Evolutionary conservation across 2,888 invertebrate genomes (phyloP), one percentile per base, ranked within the genome.

Genomic region (Dynastes tityus): DNA sequence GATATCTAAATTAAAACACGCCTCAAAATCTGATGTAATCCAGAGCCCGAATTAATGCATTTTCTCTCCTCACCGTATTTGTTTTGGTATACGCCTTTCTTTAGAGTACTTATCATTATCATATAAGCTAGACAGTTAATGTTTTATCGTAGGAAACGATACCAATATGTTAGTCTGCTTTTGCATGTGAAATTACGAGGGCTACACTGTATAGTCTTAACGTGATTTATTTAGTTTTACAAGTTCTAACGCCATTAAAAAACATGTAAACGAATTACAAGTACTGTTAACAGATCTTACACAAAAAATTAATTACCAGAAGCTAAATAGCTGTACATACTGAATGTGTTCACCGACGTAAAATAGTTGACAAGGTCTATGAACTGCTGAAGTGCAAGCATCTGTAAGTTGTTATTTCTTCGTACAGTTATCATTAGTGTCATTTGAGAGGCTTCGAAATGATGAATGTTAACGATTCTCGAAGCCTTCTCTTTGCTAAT

Each of bases 401-500:
- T 55, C n/a, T n/a, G 55, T 16, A 22, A 55, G 22, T 55, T 55
- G 55, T 55, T 55, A 55, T 55, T 55, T 55, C 55, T 55, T 55
- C n/a, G n/a, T 55, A 55, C 55, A 55, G 55, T 55, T 55, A 55
- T n/a, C 22, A n/a, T n/a, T n/a, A 55, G 55, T 55, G 55, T 55
- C 55, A n/a, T 55, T 55, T 55, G 55, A 55, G 55, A 55, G n/a
- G 55, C 13, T 55, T 22, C 22, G 13, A 9, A 55, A 55, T 55
- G 16, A 45, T 11, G 11, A 45, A 45, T 45, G 22, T 55, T 55
- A 55, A n/a, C 22, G 55, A 55, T 55, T n/a, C 22, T 55, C n/a
- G 55, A 55, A 22, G 45, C 45, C 45, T 11, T 11, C 0, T 37
- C 32, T 37, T 37, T 37, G 32, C 45, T 45, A 45, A 45, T 45